These are phyloP conservation scores for Rhinoderma darwinii DNA, from an alignment of 2,113 vertebrate species.

Conservation along the genomic window DNA sequence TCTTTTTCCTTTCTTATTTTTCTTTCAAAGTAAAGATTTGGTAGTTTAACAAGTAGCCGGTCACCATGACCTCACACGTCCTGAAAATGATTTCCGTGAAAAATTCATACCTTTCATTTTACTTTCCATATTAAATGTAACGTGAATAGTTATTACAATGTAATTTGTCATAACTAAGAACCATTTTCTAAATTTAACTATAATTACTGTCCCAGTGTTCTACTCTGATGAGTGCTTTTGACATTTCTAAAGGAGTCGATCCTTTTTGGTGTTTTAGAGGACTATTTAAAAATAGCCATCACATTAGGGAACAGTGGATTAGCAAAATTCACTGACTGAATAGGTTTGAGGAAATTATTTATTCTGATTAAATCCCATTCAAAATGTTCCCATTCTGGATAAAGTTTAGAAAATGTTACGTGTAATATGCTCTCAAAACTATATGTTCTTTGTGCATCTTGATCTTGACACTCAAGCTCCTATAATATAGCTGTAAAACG, in stretches of 20 bases:
- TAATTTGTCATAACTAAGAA: slow-evolving; percentile 32
- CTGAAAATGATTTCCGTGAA: neutral
- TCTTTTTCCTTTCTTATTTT: neutral
- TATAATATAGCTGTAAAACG: no score
- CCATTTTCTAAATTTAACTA: slow-evolving; percentile 49
- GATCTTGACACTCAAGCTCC: no score
- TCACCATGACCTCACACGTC: neutral
- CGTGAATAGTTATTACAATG: slow-evolving; percentile 13
- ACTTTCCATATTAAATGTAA: neutral
- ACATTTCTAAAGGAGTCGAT: slow-evolving; percentile 37
- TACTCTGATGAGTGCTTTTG: neutral
- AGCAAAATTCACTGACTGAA: neutral
- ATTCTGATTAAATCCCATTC: neutral
- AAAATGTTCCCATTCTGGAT: neutral
- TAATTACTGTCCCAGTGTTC: slow-evolving; percentile 35
- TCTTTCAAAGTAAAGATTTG: neutral
- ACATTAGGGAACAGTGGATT: slow-evolving; percentile 2
- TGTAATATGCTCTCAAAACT: neutral
- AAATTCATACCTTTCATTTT: neutral
- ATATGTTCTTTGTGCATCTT: no score
- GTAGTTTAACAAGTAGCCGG: neutral
- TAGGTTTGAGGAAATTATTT: neutral
- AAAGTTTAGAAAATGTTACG: neutral
- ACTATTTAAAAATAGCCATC: slow-evolving; percentile 31
- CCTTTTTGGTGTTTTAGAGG: slow-evolving; percentile 10